Conservation (phyloP, 2,888 invertebrate species). For the Ceratothoa steindachneri region DNA sequence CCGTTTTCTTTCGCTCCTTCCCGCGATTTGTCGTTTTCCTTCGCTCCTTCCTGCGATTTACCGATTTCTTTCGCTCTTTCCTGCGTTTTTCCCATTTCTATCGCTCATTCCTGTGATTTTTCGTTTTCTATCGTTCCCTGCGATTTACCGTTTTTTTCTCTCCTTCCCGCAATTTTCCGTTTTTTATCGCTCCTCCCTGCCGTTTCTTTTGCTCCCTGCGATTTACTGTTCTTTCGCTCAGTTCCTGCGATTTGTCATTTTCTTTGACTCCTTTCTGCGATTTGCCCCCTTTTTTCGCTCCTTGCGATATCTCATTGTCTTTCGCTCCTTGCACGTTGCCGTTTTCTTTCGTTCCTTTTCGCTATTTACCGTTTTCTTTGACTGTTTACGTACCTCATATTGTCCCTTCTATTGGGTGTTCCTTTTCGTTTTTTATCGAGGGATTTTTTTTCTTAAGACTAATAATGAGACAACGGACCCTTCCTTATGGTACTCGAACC, state of each 20-base stretch:
- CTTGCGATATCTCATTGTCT: background rate
- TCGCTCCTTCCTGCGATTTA: background rate
- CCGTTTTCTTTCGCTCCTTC: too few species aligned
- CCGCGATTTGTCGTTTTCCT: background rate
- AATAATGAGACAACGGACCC: too few species aligned
- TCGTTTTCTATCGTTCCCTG: background rate
- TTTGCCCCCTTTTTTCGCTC: constrained; percentile 2
- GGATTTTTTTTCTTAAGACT: too few species aligned
- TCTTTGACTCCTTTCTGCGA: background rate
- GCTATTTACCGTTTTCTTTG: background rate
- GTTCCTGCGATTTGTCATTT: background rate
- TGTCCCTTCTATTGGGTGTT: too few species aligned
- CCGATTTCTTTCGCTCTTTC: background rate
- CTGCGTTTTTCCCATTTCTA: background rate
- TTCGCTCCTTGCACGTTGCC: background rate
- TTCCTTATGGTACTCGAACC: too few species aligned
- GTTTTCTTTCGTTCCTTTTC: background rate
- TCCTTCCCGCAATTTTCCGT: constrained; percentile 10
- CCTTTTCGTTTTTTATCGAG: too few species aligned
- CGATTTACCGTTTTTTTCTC: background rate
- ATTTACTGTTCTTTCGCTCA: background rate
- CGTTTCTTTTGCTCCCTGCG: background rate
- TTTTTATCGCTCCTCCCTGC: background rate
- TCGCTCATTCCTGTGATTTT: background rate
- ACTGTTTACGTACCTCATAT: background rate